Percentiles rank a stretch among this genome's conserved stretches.
These are phyloP conservation scores for Pemphigus obesinymphae DNA, from an alignment of 1,140 invertebrate species.

Conservation along the genomic window DNA sequence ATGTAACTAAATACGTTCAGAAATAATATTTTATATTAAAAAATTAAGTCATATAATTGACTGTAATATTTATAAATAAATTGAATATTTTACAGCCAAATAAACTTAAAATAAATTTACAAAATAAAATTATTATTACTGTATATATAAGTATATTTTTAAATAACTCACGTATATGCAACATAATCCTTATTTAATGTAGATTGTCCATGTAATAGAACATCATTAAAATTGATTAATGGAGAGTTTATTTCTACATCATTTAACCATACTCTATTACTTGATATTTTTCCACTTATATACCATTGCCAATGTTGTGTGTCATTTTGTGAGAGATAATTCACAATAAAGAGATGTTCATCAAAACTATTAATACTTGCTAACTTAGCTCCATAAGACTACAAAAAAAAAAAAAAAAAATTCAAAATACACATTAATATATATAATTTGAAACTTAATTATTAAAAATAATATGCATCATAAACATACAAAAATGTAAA, in stretches of 20 bases:
- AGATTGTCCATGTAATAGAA: slow-evolving; percentile 63
- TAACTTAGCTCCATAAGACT: slow-evolving; percentile 69
- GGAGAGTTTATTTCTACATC: slow-evolving; percentile 67
- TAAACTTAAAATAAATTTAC: no score
- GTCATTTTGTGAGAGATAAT: slow-evolving; percentile 72
- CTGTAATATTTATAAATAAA: no score
- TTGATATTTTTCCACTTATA: slow-evolving; percentile 67
- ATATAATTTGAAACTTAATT: no score
- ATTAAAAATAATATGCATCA: no score
- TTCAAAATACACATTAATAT: no score
- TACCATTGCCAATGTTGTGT: slow-evolving; percentile 82
- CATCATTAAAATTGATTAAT: slow-evolving; percentile 72
- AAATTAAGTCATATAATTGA: no score
- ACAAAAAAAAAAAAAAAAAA: slow-evolving; percentile 12
- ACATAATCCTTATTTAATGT: slow-evolving; percentile 57
- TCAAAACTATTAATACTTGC: slow-evolving; percentile 73
- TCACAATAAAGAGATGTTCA: slow-evolving; percentile 79
- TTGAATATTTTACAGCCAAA: no score
- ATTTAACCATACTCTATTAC: slow-evolving; percentile 75
- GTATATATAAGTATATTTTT: no score
- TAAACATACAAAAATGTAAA: no score
- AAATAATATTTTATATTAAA: no score
- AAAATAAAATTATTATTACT: no score
- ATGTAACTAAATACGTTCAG: not conserved
- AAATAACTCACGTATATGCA: slow-evolving; percentile 57